phyloP scores from a whole-genome alignment of 2,888 invertebrate species.

The Sussaba pulchella region DNA sequence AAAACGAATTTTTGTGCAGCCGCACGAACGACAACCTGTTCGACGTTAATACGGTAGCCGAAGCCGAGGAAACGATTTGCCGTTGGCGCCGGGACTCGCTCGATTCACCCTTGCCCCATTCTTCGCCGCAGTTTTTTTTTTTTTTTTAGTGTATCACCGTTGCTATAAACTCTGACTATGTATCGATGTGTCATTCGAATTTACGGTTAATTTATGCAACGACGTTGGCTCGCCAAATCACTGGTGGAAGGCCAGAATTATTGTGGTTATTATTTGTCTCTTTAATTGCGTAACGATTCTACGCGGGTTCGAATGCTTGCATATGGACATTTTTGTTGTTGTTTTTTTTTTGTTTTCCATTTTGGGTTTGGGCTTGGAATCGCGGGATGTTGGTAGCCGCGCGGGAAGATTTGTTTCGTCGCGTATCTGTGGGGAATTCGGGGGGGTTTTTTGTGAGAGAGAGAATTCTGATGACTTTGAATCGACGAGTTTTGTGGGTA shows the following conservation, averaged over 20 bases:
- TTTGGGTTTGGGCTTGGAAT: constrained; percentile 9
- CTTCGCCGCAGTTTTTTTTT: not conserved
- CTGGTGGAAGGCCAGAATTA: constrained; percentile 47
- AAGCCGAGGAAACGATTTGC: constrained; percentile 32
- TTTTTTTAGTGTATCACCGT: not conserved
- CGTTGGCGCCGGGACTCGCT: constrained; percentile 55
- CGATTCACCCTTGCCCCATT: not conserved
- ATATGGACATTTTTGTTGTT: constrained; percentile 18
- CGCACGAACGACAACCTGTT: constrained; percentile 61
- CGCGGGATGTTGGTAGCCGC: constrained; percentile 27
- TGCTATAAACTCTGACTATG: not conserved
- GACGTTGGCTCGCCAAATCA: constrained; percentile 47
- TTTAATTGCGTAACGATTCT: constrained; percentile 43
- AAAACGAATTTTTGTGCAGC: not conserved
- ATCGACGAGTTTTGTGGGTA: constrained; percentile 19
- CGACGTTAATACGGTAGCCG: constrained; percentile 63
- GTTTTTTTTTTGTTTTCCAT: constrained; percentile 8
- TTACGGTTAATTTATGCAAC: constrained; percentile 60
- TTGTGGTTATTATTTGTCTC: constrained; percentile 33
- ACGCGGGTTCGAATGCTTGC: constrained; percentile 23
- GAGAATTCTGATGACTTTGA: not conserved
- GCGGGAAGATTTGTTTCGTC: constrained; percentile 48
- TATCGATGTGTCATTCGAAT: constrained; percentile 55
- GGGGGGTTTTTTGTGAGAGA: not conserved
- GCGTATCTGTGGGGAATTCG: constrained; percentile 22